These are phyloP conservation scores for Clarias pachynema DNA, from an alignment of 2,797 vertebrate genomes.

Conservation along the genomic window DNA sequence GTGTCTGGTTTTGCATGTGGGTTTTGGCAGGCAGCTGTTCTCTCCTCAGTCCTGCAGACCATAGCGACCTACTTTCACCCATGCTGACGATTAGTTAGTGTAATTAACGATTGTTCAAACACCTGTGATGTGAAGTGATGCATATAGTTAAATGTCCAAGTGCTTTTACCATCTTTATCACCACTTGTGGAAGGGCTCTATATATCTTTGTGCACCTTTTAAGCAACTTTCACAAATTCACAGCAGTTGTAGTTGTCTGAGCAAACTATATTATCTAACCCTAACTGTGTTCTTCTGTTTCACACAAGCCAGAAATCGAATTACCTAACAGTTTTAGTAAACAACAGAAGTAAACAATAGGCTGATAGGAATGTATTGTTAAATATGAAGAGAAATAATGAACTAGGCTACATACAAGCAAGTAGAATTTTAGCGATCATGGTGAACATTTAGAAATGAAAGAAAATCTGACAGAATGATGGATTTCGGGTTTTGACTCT, in stretches of 20 bases:
- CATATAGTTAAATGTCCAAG: too few species aligned
- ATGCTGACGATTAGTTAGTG: too few species aligned
- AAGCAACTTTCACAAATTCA: background rate
- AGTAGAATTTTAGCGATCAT: background rate
- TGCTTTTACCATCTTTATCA: too few species aligned
- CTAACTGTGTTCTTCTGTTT: background rate
- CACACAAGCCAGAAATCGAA: background rate
- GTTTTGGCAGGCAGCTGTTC: too few species aligned
- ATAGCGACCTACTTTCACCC: too few species aligned
- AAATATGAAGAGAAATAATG: background rate
- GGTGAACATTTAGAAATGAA: background rate
- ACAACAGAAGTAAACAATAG: background rate
- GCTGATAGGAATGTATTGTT: background rate
- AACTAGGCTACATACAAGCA: background rate
- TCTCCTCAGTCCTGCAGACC: too few species aligned
- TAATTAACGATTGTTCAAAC: too few species aligned
- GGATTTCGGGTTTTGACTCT: background rate
- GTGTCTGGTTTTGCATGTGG: too few species aligned
- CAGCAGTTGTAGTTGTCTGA: background rate
- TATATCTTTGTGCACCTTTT: background rate
- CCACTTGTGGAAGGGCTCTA: too few species aligned
- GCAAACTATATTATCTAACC: background rate
- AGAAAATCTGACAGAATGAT: background rate
- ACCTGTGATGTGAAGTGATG: too few species aligned
- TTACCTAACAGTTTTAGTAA: background rate